Evolutionary conservation across 2,888 invertebrate species (phyloP).

Genomic region (Scaptomyza cyrtandrae): DNA sequence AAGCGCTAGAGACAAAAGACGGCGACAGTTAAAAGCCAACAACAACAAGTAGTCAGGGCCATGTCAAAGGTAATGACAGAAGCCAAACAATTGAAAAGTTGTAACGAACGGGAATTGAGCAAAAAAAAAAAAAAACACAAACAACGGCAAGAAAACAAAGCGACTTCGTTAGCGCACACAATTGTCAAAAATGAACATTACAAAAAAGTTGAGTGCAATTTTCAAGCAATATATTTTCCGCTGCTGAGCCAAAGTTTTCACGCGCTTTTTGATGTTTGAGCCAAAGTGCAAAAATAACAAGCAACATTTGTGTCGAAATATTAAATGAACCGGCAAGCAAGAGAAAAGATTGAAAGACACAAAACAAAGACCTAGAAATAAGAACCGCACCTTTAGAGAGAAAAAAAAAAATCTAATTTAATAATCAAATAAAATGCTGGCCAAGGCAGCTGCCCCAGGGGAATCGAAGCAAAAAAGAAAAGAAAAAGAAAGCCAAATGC

Average conservation of each 20-base stretch:
- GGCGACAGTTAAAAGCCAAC: slow-evolving; percentile 78
- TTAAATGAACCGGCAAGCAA: slow-evolving; percentile 60
- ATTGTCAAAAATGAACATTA: slow-evolving; percentile 64
- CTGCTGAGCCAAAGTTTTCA: slow-evolving; percentile 71
- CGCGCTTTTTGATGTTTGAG: slow-evolving; percentile 74
- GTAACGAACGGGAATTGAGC: slow-evolving; percentile 56
- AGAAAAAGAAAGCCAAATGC: slow-evolving; percentile 19
- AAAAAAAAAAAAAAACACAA: slow-evolving; percentile 30
- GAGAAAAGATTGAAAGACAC: slow-evolving; percentile 9
- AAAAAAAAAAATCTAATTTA: slow-evolving; percentile 70
- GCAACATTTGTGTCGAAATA: slow-evolving; percentile 67
- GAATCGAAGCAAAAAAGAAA: slow-evolving; percentile 22
- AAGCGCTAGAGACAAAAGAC: slow-evolving; percentile 75
- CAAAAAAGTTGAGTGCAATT: slow-evolving; percentile 65
- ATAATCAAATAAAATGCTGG: slow-evolving; percentile 75
- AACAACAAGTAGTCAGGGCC: slow-evolving; percentile 61
- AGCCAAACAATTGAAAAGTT: slow-evolving; percentile 81
- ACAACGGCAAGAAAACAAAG: slow-evolving; percentile 62
- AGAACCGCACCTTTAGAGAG: slow-evolving; percentile 25
- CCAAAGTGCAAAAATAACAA: slow-evolving; percentile 74
- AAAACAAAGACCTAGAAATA: slow-evolving; percentile 11
- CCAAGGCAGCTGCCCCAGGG: slow-evolving; percentile 61
- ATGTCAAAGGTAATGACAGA: slow-evolving; percentile 77
- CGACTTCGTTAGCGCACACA: slow-evolving; percentile 74
- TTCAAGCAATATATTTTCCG: slow-evolving; percentile 75